These are phyloP conservation scores for Meloe dianella DNA, from an alignment of 2,888 invertebrate species.

Conservation along the genomic window DNA sequence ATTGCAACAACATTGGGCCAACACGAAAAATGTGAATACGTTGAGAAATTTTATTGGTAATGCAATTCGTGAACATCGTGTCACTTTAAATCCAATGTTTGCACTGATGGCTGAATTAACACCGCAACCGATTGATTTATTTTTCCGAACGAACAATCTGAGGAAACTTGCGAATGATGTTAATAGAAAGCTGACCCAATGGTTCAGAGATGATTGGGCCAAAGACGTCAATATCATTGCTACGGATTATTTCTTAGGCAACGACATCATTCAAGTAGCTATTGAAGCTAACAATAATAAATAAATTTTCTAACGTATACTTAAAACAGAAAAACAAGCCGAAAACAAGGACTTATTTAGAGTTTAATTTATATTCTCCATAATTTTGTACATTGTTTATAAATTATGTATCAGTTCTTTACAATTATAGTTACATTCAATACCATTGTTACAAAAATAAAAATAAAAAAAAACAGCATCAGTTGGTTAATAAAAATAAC, in stretches of 20 bases:
- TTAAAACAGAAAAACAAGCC: not conserved
- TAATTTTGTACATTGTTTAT: conserved; percentile 25
- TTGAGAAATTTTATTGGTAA: conserved; percentile 63
- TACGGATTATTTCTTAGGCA: conserved; percentile 75
- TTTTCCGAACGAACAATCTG: conserved; percentile 67
- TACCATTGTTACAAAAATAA: conserved; percentile 36
- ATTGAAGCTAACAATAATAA: conserved; percentile 57
- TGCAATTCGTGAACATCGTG: conserved; percentile 54
- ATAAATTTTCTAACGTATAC: not conserved
- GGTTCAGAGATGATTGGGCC: conserved; percentile 72
- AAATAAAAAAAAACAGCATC: conserved; percentile 26
- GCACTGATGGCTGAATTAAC: conserved; percentile 80
- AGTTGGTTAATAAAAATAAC: conserved; percentile 25
- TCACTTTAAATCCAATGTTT: conserved; percentile 62
- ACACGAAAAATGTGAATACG: conserved; percentile 63
- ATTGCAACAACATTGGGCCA: conserved; percentile 71
- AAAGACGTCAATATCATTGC: conserved; percentile 73
- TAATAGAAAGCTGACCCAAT: conserved; percentile 73
- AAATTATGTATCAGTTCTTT: conserved; percentile 40
- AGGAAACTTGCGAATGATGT: conserved; percentile 70
- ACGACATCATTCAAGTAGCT: conserved; percentile 73
- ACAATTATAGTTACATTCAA: conserved; percentile 33
- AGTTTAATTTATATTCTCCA: conserved; percentile 6
- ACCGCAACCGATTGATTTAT: conserved; percentile 68
- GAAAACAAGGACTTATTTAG: not conserved